phyloP scores from a whole-genome alignment of 2,888 invertebrate species.

The Epistrophe grossulariae region DNA sequence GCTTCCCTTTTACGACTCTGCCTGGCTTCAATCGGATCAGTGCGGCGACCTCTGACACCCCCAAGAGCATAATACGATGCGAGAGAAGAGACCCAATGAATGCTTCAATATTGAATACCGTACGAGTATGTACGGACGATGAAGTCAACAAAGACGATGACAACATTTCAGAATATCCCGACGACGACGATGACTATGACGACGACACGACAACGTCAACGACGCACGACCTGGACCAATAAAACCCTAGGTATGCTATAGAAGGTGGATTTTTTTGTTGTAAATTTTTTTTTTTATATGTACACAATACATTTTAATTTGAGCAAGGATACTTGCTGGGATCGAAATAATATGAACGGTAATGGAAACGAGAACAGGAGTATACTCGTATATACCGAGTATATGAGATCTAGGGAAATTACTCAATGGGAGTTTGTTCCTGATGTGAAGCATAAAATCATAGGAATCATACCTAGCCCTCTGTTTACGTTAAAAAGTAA shows the following conservation, averaged over 20 bases:
- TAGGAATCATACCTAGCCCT: slow-evolving; percentile 58
- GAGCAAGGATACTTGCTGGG: slow-evolving; percentile 27
- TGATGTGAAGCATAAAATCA: slow-evolving; percentile 52
- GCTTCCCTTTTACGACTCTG: slow-evolving; percentile 52
- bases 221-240: slow-evolving; percentile 19
- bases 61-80: slow-evolving; percentile 32
- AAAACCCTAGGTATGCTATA: background rate
- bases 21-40: slow-evolving; percentile 35
- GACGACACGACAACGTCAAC: background rate
- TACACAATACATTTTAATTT: slow-evolving; percentile 65
- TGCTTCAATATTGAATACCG: slow-evolving; percentile 34
- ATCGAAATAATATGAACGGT: slow-evolving; percentile 8
- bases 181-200: background rate
- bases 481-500: slow-evolving; percentile 81
- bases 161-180: slow-evolving; percentile 8
- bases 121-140: background rate
- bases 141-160: slow-evolving; percentile 5
- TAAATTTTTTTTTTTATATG: background rate
- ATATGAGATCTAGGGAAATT: slow-evolving; percentile 23
- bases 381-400: background rate
- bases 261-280: slow-evolving; percentile 2
- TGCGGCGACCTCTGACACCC: slow-evolving; percentile 1
- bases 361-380: background rate
- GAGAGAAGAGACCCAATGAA: slow-evolving; percentile 46
- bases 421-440: slow-evolving; percentile 56